Evolutionary conservation across 2,797 vertebrate genomes (phyloP), one percentile per base, ranked within the genome.

Genomic region (Anabacerthia variegaticeps): DNA sequence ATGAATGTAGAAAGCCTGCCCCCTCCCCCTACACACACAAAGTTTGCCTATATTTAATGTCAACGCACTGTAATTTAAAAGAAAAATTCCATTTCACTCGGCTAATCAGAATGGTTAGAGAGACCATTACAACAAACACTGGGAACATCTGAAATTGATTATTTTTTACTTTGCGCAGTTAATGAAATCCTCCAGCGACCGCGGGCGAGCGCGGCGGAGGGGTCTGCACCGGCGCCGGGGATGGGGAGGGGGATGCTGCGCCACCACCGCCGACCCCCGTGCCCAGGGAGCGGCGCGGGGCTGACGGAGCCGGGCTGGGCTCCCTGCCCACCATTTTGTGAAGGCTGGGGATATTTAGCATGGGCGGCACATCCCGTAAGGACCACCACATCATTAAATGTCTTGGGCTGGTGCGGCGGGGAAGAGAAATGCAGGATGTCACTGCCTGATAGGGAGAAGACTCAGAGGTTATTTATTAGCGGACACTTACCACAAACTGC

Each of bases 401-500:
- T 97, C 98, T 96, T 96, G 96, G 97, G 97, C 96, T 97, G 97
- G 96, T 96, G 96, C 95, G 46, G 95, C 73, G 2, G 89, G 93
- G 91, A 97, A 97, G 97, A 97, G 97, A 96, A 96, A 98, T 97
- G 97, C 89, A 65, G 98, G 96, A 97, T 97, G 98, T 97, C 97
- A 97, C 95, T n/a, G 77, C 93, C 97, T 97, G 97, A 97, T 97
- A 97, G 97, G 97, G 95, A 96, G 96, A 96, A 97, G 97, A 92
- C 97, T 96, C 19, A 12, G 95, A 93, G 97, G 96, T 97, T 97
- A 97, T 97, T 98, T 97, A 97, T 98, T 97, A 97, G 97, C 94
- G 95, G 94, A 94, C 97, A 96, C 97, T 97, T 97, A 96, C 97
- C 97, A 97, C 97, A 97, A 98, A 97, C 95, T 94, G 97, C 97